A percentile compares a stretch with the other conserved stretches of the same genome.
Conservation (phyloP, 2,888 invertebrate genomes). For the Dryomyza anilis region DNA sequence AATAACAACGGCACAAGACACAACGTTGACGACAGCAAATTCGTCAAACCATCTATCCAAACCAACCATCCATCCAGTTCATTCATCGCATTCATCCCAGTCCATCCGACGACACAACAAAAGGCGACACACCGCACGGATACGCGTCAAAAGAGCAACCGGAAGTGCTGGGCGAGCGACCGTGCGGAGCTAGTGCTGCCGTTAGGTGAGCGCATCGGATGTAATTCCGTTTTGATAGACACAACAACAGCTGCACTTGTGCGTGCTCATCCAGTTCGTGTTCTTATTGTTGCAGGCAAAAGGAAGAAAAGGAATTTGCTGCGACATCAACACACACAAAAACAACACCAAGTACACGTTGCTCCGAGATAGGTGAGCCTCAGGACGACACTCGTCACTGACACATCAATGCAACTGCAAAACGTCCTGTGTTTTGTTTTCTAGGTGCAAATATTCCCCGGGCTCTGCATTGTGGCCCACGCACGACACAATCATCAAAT, state of each 20-base stretch:
- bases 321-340: constrained; percentile 24
- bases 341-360: constrained; percentile 3
- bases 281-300: not conserved
- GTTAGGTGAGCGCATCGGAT: constrained; percentile 6
- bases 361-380: constrained; percentile 4
- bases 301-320: constrained; percentile 13
- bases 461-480: not conserved
- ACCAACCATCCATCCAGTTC: no score
- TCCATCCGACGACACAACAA: not conserved
- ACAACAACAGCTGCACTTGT: constrained; percentile 7
- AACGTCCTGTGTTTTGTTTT: not conserved
- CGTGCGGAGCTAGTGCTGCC: no score
- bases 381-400: not conserved
- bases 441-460: not conserved
- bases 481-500: constrained; percentile 8
- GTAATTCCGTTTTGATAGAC: constrained; percentile 35
- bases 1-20: not conserved
- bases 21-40: not conserved
- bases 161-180: not conserved
- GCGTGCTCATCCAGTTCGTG: constrained; percentile 11
- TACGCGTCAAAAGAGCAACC: not conserved
- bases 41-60: constrained; percentile 12
- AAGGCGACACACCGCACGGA: not conserved
- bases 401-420: not conserved
- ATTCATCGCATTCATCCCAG: no score